Conservation (phyloP, 2,888 invertebrate genomes). For the Clivina fossor region DNA sequence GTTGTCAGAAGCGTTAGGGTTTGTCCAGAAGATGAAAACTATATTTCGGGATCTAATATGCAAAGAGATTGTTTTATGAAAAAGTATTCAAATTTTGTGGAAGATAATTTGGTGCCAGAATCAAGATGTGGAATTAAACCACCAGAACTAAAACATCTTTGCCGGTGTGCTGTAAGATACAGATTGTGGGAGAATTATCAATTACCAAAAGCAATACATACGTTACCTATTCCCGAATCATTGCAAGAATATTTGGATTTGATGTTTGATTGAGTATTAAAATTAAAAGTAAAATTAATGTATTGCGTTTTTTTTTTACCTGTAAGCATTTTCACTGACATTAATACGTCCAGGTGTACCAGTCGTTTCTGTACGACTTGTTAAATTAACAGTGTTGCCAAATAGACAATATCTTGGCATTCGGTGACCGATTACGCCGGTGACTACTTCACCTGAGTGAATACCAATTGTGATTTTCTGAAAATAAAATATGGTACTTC, state of each 20-base stretch:
- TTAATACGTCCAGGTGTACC: slow-evolving; percentile 87
- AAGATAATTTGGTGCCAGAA: slow-evolving; percentile 62
- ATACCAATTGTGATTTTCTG: slow-evolving; percentile 93
- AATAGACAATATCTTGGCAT: slow-evolving; percentile 94
- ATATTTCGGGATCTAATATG: slow-evolving; percentile 43
- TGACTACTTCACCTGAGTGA: slow-evolving; percentile 92
- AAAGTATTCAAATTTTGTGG: slow-evolving; percentile 57
- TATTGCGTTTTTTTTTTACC: slow-evolving; percentile 57
- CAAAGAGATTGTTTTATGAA: slow-evolving; percentile 42
- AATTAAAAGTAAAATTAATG: background rate
- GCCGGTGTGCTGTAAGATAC: slow-evolving; percentile 70
- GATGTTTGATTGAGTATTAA: slow-evolving; percentile 60
- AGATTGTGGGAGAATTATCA: slow-evolving; percentile 68
- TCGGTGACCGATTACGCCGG: slow-evolving; percentile 91
- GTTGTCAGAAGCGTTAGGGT: slow-evolving; percentile 63
- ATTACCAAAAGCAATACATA: slow-evolving; percentile 72
- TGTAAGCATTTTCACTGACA: slow-evolving; percentile 89
- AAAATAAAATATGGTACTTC: no score
- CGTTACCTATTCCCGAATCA: slow-evolving; percentile 65
- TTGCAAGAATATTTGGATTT: slow-evolving; percentile 74
- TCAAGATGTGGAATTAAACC: slow-evolving; percentile 64
- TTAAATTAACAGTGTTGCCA: slow-evolving; percentile 92
- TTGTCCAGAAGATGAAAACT: slow-evolving; percentile 52
- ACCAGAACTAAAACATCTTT: slow-evolving; percentile 74
- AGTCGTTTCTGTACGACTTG: slow-evolving; percentile 91